These are phyloP conservation scores for Aix galericulata DNA, from an alignment of 2,113 vertebrate species.

Conservation along the genomic window DNA sequence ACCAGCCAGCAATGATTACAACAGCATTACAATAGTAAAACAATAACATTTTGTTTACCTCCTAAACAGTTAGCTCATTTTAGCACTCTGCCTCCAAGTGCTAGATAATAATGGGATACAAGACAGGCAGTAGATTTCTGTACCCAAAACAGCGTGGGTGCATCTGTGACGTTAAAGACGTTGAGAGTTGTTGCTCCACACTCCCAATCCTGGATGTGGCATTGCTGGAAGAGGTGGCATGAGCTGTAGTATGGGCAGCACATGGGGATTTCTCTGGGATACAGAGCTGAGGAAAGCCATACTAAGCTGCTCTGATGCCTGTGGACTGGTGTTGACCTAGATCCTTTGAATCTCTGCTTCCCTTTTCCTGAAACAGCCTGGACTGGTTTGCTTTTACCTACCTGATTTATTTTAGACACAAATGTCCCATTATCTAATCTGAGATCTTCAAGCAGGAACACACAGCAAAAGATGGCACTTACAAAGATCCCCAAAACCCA, in stretches of 20 bases:
- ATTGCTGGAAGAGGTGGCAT: neutral
- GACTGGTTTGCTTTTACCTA: neutral
- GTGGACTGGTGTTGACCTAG: neutral
- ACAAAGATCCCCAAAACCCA: neutral
- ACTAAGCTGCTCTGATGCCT: neutral
- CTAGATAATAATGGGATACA: neutral
- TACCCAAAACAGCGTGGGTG: neutral
- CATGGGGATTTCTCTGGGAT: neutral
- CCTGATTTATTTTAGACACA: neutral
- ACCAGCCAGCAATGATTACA: neutral
- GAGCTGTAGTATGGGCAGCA: neutral
- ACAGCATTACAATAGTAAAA: neutral
- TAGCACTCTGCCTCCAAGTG: slow-evolving; percentile 13
- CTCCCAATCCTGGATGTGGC: neutral
- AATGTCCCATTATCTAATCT: neutral
- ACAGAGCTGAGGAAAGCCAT: neutral
- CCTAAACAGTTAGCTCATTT: slow-evolving; percentile 7
- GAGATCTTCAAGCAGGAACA: slow-evolving; percentile 3
- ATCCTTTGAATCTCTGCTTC: neutral
- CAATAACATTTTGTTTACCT: neutral
- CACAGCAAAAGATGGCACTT: neutral
- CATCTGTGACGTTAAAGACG: neutral
- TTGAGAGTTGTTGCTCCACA: neutral
- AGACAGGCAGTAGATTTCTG: neutral
- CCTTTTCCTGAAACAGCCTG: neutral